Percentiles rank a stretch among this genome's conserved stretches.
These are phyloP conservation scores for Elymnias hypermnestra DNA, from an alignment of 1,140 invertebrate genomes.

Conservation along the genomic window DNA sequence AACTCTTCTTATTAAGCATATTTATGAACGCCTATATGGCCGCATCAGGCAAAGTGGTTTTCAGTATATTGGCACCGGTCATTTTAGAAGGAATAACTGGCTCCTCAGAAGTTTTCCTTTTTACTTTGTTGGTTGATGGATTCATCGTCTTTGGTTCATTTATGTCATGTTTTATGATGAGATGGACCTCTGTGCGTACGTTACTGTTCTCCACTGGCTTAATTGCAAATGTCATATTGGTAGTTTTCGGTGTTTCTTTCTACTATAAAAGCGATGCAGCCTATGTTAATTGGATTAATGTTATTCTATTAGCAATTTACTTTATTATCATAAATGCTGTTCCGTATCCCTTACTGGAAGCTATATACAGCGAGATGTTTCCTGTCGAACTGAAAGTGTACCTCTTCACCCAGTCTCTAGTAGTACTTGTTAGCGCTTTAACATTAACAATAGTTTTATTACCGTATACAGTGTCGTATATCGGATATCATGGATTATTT, in stretches of 20 bases:
- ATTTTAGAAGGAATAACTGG: slow-evolving; percentile 24
- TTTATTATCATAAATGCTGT: slow-evolving; percentile 20
- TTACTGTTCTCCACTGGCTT: slow-evolving; percentile 20
- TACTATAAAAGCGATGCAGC: slow-evolving; percentile 15
- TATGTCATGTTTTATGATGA: slow-evolving; percentile 18
- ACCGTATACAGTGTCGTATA: slow-evolving; percentile 7
- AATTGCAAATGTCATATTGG: slow-evolving; percentile 11
- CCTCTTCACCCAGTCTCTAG: slow-evolving; percentile 17
- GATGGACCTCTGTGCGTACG: slow-evolving; percentile 18
- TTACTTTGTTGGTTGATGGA: slow-evolving; percentile 24
- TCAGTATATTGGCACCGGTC: slow-evolving; percentile 1
- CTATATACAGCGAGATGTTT: slow-evolving; percentile 23
- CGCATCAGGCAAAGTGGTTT: slow-evolving; percentile 8
- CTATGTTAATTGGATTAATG: slow-evolving; percentile 18
- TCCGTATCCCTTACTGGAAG: slow-evolving; percentile 24
- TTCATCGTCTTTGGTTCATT: slow-evolving; percentile 17
- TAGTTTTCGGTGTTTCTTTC: slow-evolving; percentile 16
- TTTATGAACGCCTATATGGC: slow-evolving; percentile 7
- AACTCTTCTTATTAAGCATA: slow-evolving; percentile 4
- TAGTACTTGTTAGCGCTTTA: slow-evolving; percentile 7
- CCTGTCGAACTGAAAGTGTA: slow-evolving; percentile 26
- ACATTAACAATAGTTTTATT: slow-evolving; percentile 21
- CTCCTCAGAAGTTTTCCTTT: slow-evolving; percentile 17
- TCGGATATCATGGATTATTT: slow-evolving; percentile 26
- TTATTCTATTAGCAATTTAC: slow-evolving; percentile 18